phyloP scores from a whole-genome alignment of 2,888 invertebrate species.

The Plagodis pulveraria region DNA sequence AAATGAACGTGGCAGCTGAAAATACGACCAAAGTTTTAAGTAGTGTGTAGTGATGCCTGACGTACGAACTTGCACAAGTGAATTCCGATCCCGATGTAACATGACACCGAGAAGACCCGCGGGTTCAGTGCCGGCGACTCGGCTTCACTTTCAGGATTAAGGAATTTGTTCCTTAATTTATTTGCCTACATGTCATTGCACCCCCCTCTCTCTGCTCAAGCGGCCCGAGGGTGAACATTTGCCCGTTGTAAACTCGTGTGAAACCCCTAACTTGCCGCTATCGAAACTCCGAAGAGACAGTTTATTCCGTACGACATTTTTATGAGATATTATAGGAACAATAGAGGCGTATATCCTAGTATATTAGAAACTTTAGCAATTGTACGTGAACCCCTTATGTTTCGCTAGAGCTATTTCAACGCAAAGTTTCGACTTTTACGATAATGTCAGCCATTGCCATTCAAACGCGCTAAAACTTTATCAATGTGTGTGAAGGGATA shows the following conservation, averaged over 20 bases:
- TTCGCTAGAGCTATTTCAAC: slow-evolving; percentile 78
- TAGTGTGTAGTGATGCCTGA: slow-evolving; percentile 19
- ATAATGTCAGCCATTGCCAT: slow-evolving; percentile 84
- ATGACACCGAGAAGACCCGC: slow-evolving; percentile 67
- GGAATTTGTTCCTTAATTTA: slow-evolving; percentile 65
- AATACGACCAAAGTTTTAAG: slow-evolving; percentile 14
- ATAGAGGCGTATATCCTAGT: slow-evolving; percentile 73
- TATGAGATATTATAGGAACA: slow-evolving; percentile 75
- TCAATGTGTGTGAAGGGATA: slow-evolving; percentile 82
- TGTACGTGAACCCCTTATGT: slow-evolving; percentile 83
- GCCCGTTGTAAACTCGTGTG: slow-evolving; percentile 22
- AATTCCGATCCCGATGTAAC: slow-evolving; percentile 63
- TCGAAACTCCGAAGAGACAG: slow-evolving; percentile 57
- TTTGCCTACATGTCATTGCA: slow-evolving; percentile 32
- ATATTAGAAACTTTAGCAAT: slow-evolving; percentile 82
- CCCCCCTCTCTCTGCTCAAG: slow-evolving; percentile 8
- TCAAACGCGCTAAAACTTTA: slow-evolving; percentile 83
- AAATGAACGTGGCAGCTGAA: slow-evolving; percentile 3
- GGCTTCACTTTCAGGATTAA: slow-evolving; percentile 73
- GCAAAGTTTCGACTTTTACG: slow-evolving; percentile 83
- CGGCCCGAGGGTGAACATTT: slow-evolving; percentile 10
- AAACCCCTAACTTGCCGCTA: slow-evolving; percentile 39
- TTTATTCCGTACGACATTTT: slow-evolving; percentile 71
- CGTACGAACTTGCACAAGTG: slow-evolving; percentile 43
- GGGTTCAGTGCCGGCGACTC: slow-evolving; percentile 53